A percentile compares a stretch with the other conserved stretches of the same genome.
Evolutionary conservation across 2,888 invertebrate species (phyloP).

Genomic region (Gymnosoma rotundatum): DNA sequence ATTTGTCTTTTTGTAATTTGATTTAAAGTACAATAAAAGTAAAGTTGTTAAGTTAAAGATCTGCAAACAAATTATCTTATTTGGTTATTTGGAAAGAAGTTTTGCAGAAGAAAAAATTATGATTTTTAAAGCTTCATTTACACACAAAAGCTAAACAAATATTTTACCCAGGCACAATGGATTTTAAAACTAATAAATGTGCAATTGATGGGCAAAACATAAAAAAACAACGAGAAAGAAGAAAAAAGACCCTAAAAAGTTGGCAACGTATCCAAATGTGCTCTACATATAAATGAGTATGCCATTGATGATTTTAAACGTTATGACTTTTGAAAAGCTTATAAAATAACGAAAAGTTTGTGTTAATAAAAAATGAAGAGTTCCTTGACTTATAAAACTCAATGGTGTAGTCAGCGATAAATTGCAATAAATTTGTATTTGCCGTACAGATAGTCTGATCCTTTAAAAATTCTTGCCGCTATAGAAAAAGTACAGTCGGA

Average conservation of each 20-base stretch:
- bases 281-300: too few relatives aligned
- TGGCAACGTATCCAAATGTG: too few relatives aligned
- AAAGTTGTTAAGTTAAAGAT: constrained; percentile 26
- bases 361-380: too few relatives aligned
- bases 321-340: too few relatives aligned
- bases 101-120: constrained; percentile 15
- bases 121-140: constrained; percentile 62
- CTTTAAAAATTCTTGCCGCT: too few relatives aligned
- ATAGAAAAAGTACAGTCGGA: too few relatives aligned
- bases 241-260: background rate
- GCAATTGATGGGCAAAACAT: constrained; percentile 34
- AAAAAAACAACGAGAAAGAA: background rate
- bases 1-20: constrained; percentile 17
- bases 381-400: too few relatives aligned
- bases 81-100: constrained; percentile 19
- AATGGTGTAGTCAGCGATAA: too few relatives aligned
- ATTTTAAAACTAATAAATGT: constrained; percentile 50
- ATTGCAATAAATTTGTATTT: too few relatives aligned
- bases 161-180: constrained; percentile 27
- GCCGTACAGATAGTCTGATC: too few relatives aligned
- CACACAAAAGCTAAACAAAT: constrained; percentile 51
- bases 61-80: background rate
- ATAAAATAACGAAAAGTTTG: too few relatives aligned
- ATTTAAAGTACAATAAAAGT: constrained; percentile 37
- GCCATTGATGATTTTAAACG: too few relatives aligned